A percentile compares a stretch with the other conserved stretches of the same genome.
phyloP scores from a whole-genome alignment of 2,113 vertebrate species.

The Ammodramus savannarum region DNA sequence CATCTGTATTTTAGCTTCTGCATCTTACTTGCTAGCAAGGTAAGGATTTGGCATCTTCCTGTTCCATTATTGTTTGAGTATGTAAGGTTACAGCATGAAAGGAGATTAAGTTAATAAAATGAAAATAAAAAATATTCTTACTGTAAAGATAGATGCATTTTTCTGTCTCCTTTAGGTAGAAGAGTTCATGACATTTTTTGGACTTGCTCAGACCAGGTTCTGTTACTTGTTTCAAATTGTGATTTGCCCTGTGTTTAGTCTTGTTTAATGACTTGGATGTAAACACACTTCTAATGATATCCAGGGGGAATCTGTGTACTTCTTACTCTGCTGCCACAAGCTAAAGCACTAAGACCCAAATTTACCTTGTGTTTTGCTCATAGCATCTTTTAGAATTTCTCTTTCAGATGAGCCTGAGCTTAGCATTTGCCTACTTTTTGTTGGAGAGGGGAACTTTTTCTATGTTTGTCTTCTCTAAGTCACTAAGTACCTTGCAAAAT shows the following conservation, averaged over 20 bases:
- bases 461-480: background rate
- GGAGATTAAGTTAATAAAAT: background rate
- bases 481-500: background rate
- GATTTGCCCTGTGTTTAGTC: background rate
- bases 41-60: background rate
- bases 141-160: background rate
- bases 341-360: background rate
- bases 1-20: background rate
- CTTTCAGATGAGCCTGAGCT: background rate
- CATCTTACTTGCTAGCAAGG: background rate
- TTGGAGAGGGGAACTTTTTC: background rate
- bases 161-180: background rate
- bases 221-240: background rate
- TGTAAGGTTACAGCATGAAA: background rate
- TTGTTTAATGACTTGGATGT: background rate
- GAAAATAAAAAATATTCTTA: background rate
- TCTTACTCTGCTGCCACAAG: background rate
- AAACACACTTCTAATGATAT: background rate
- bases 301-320: background rate
- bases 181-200: background rate
- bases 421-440: background rate
- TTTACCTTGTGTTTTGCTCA: background rate
- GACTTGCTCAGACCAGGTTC: background rate
- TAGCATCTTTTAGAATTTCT: background rate
- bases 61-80: background rate